Percentiles rank a stretch among this genome's conserved stretches.
Conservation (phyloP, 2,888 invertebrate genomes). For the Caradrina kadenii region DNA sequence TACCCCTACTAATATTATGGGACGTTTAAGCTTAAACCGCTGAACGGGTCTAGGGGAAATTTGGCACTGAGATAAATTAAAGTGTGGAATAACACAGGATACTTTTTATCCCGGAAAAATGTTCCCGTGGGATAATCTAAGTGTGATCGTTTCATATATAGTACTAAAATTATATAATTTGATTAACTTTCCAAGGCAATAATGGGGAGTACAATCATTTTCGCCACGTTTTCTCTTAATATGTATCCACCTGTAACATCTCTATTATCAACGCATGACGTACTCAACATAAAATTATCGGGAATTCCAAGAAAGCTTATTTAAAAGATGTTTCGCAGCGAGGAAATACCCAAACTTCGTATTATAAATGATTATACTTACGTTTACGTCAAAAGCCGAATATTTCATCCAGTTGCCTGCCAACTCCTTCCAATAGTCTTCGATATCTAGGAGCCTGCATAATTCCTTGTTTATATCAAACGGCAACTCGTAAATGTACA, state of each 20-base stretch:
- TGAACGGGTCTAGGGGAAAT: too few relatives aligned
- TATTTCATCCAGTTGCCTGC: slow-evolving; percentile 93
- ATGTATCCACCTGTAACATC: slow-evolving; percentile 5
- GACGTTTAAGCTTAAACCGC: too few relatives aligned
- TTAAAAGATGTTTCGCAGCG: slow-evolving; percentile 44
- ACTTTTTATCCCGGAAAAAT: too few relatives aligned
- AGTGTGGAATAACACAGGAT: too few relatives aligned
- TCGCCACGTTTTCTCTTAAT: slow-evolving; percentile 8
- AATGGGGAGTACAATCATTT: background rate
- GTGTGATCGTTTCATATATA: background rate
- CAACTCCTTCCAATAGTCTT: slow-evolving; percentile 95
- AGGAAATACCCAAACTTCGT: slow-evolving; percentile 62
- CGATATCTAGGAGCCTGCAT: slow-evolving; percentile 94
- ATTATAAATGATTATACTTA: slow-evolving; percentile 71
- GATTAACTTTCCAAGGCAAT: slow-evolving; percentile 9
- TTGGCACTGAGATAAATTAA: too few relatives aligned
- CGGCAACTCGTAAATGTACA: slow-evolving; percentile 94
- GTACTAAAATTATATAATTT: background rate
- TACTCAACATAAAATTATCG: slow-evolving; percentile 38
- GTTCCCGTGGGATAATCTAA: background rate
- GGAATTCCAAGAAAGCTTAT: slow-evolving; percentile 58
- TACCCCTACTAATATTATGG: too few relatives aligned
- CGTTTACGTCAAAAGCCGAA: slow-evolving; percentile 90
- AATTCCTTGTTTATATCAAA: slow-evolving; percentile 92
- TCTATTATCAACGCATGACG: slow-evolving; percentile 33